Base-by-base conservation (phyloP, 2,888 invertebrate genomes). In the Euphydryas editha region DNA sequence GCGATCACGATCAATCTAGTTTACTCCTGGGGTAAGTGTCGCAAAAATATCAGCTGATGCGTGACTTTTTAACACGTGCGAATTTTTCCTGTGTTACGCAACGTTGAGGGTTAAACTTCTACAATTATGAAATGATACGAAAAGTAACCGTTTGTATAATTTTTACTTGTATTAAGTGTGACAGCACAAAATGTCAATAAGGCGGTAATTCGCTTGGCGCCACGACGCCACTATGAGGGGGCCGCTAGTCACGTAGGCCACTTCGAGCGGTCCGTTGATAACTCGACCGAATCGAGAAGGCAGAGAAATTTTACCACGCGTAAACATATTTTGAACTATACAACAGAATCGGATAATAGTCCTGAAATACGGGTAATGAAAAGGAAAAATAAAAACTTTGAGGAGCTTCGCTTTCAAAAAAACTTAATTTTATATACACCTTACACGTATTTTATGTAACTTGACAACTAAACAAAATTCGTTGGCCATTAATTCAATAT, bases 181-280 rank as follows among this genome's bases (percentile, higher is more conserved):
- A 71, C 67, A 63, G 70, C 68, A 74, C 73, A 74, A 76, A 69
- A 75, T 81, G 87, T 88, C 85, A 78, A 84, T 90, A 91, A 85
- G 89, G 85, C 86, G 85, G 84, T 84, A 88, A 81, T 87, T 93
- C 78, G 93, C 86, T 86, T 91, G 85, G 89, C 93, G 80, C 86
- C 82, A 80, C 82, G 78, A 69, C 77, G 87, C 93, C 93, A 93
- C 92, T 88, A 85, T 86, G 75, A 79, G 83, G 85, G 83, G 81
- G 77, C 85, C 81, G 80, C 77, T 75, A 88, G 93, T 93, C 93
- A 93, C 93, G 93, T 93, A 93, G 88, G 92, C 93, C 90, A 91
- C 85, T 82, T 74, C 73, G 81, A 78, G 75, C 79, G 76, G 74
- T 63, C 70, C 66, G 68, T 70, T 64, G 71, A 72, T 76, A 86